Percentiles rank a stretch among this genome's conserved stretches.
Evolutionary conservation across 2,888 invertebrate species (phyloP).

Genomic region (Drosophila phalerata): DNA sequence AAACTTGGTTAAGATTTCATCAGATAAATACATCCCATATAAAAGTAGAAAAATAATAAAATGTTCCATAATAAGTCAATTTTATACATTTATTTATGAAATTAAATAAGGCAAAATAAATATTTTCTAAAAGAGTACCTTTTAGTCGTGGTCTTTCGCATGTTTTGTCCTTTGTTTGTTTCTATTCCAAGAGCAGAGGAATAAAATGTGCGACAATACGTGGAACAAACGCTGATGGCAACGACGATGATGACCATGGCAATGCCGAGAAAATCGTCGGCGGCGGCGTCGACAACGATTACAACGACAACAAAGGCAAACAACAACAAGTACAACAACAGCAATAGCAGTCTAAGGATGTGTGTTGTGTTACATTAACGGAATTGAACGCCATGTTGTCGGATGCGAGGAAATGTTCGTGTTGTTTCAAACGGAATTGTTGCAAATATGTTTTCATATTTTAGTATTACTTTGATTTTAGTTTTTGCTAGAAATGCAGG

Average conservation of each 20-base stretch:
- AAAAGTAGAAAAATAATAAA: no score
- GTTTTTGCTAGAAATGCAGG: background rate
- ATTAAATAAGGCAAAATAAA: background rate
- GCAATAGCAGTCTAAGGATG: constrained; percentile 38
- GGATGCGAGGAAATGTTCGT: constrained; percentile 78
- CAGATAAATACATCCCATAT: no score
- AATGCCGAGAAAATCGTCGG: constrained; percentile 50
- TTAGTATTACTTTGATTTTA: constrained; percentile 39
- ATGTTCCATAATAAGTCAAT: background rate
- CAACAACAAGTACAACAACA: constrained; percentile 28
- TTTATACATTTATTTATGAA: background rate
- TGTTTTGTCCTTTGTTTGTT: constrained; percentile 35
- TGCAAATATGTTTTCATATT: constrained; percentile 66
- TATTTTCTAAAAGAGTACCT: background rate
- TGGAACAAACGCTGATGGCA: constrained; percentile 56
- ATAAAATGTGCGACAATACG: constrained; percentile 70
- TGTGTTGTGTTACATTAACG: constrained; percentile 75
- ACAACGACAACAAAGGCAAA: constrained; percentile 49
- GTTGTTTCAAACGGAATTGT: constrained; percentile 64
- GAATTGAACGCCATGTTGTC: constrained; percentile 79
- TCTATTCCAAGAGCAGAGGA: constrained; percentile 43
- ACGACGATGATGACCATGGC: constrained; percentile 56
- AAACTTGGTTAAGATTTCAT: no score
- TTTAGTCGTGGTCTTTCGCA: constrained; percentile 8
- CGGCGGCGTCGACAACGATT: constrained; percentile 59